phyloP scores from a whole-genome alignment of 2,888 invertebrate species.

The Lasius platythorax region DNA sequence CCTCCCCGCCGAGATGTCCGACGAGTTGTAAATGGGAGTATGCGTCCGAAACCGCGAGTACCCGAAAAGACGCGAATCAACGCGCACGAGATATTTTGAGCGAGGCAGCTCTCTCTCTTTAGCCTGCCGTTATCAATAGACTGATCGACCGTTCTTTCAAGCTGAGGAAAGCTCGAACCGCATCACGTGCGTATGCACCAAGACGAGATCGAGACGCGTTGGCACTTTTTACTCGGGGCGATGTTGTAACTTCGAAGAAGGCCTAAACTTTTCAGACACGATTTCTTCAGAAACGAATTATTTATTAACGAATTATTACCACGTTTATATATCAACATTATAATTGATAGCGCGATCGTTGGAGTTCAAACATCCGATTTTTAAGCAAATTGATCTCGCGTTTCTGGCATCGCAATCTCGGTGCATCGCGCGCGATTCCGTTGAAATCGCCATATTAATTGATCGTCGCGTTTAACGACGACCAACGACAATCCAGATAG shows the following conservation, averaged over 20 bases:
- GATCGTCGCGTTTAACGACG: conserved; percentile 46
- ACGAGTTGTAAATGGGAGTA: not conserved
- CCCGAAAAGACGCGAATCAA: not conserved
- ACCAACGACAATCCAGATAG: conserved; percentile 48
- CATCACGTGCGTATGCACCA: conserved; percentile 47
- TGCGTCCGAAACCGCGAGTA: not conserved
- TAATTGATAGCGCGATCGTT: not conserved
- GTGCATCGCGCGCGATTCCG: conserved; percentile 31
- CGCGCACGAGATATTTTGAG: not conserved
- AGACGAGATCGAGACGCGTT: conserved; percentile 9
- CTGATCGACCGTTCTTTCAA: conserved; percentile 76
- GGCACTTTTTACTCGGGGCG: not conserved
- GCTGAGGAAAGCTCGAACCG: conserved; percentile 38
- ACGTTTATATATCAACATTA: not conserved
- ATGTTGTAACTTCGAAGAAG: not conserved
- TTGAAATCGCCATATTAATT: conserved; percentile 69
- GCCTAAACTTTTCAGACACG: not conserved
- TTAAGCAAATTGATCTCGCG: not conserved
- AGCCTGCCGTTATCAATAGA: conserved; percentile 76
- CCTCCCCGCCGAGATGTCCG: not conserved
- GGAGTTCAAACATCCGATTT: not conserved
- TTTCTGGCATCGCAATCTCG: not conserved
- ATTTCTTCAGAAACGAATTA: not conserved
- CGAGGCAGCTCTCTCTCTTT: conserved; percentile 42
- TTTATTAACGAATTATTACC: not conserved